Evolutionary conservation across 2,113 vertebrate genomes (phyloP).

Genomic region (Neogobius melanostomus): DNA sequence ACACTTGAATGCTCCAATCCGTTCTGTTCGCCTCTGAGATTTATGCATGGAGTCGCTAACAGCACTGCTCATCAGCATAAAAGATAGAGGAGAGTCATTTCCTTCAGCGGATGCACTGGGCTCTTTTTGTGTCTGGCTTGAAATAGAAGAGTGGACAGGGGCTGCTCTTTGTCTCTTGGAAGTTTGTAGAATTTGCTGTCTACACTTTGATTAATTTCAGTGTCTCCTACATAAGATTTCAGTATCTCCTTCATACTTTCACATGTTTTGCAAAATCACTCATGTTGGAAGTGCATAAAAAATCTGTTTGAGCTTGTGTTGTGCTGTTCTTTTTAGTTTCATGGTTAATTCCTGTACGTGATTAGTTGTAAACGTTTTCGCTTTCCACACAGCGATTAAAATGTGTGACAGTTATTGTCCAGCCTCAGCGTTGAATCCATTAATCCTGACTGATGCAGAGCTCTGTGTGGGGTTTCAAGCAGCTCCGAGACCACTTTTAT

Average conservation of each 20-base stretch:
- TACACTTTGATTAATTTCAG: conserved; percentile 5
- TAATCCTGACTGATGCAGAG: conserved; percentile 24
- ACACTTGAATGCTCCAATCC: conserved; percentile 67
- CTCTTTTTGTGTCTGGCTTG: conserved; percentile 30
- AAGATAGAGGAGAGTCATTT: conserved; percentile 49
- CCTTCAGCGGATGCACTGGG: conserved; percentile 22
- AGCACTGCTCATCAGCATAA: conserved; percentile 34
- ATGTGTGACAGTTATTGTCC: conserved; percentile 37
- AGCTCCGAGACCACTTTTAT: conserved; percentile 4
- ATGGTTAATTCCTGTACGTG: conserved; percentile 26
- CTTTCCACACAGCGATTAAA: conserved; percentile 21
- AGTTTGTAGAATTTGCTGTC: conserved; percentile 29
- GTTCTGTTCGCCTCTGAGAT: conserved; percentile 59
- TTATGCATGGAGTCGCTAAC: conserved; percentile 55
- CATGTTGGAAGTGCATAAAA: conserved; percentile 13
- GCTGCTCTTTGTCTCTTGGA: conserved; percentile 24
- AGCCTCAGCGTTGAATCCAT: conserved; percentile 19
- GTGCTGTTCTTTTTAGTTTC: conserved; percentile 8
- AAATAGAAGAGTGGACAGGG: conserved; percentile 26
- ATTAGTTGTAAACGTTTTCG: conserved; percentile 21
- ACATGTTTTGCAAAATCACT: neutral
- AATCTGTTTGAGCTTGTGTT: conserved; percentile 14
- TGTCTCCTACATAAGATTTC: neutral
- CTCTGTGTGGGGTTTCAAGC: conserved; percentile 2
- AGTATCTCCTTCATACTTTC: conserved; percentile 6